Conservation (phyloP, 2,113 vertebrate species). For the Etheostoma spectabile region DNA sequence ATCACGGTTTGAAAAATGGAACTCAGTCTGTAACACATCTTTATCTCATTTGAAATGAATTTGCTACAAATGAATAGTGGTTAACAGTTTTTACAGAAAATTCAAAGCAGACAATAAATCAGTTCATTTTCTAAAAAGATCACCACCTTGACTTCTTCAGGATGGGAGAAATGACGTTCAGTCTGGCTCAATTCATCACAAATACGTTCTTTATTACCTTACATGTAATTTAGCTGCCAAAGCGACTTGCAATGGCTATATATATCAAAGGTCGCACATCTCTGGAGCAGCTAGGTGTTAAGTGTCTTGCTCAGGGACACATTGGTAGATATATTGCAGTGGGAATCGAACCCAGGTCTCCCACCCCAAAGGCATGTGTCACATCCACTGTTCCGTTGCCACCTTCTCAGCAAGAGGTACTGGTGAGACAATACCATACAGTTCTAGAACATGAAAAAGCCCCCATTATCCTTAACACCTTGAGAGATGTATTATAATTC, state of each 20-base stretch:
- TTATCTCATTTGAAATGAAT: constrained; percentile 25
- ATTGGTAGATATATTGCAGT: too few species aligned
- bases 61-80: neutral
- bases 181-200: neutral
- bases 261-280: too few species aligned
- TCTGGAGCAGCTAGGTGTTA: too few species aligned
- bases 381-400: too few species aligned
- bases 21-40: constrained; percentile 4
- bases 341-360: too few species aligned
- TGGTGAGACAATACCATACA: neutral
- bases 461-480: too few species aligned
- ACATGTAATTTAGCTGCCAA: too few species aligned
- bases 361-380: too few species aligned
- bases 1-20: constrained; percentile 37
- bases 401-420: neutral
- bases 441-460: constrained; percentile 3
- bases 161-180: neutral
- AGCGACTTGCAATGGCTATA: too few species aligned
- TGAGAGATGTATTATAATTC: too few species aligned
- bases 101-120: neutral
- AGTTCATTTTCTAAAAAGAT: neutral
- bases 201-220: neutral
- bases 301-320: too few species aligned
- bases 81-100: neutral
- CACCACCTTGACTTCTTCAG: neutral